These are phyloP conservation scores for Thera obeliscata DNA, from an alignment of 2,888 invertebrate species.

Conservation along the genomic window DNA sequence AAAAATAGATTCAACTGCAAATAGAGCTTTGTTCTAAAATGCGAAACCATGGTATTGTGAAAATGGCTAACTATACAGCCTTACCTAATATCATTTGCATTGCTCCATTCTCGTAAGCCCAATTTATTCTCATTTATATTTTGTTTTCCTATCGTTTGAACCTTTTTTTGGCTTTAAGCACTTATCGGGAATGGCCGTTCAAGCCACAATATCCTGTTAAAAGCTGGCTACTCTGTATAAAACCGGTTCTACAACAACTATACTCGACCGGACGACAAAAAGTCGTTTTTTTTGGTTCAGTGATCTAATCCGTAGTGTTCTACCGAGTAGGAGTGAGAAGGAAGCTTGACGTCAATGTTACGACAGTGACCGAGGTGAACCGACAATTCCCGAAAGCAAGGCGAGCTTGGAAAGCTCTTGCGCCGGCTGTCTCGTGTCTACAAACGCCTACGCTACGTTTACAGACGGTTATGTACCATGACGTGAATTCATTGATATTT, in stretches of 20 bases:
- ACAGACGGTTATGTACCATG: slow-evolving; percentile 63
- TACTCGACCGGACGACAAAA: slow-evolving; percentile 64
- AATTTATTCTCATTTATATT: background rate
- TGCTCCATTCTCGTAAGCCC: background rate
- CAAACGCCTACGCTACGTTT: slow-evolving; percentile 44
- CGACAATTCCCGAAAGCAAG: slow-evolving; percentile 41
- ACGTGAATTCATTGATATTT: slow-evolving; percentile 75
- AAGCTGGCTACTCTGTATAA: slow-evolving; percentile 24
- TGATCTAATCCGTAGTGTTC: slow-evolving; percentile 71
- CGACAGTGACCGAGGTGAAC: slow-evolving; percentile 57
- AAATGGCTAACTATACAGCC: too few species aligned
- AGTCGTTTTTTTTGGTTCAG: slow-evolving; percentile 76
- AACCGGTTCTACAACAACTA: slow-evolving; percentile 61
- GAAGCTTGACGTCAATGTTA: slow-evolving; percentile 44
- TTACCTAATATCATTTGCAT: background rate
- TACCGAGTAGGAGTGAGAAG: slow-evolving; percentile 59
- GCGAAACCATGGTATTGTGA: too few species aligned
- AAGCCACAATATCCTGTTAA: background rate
- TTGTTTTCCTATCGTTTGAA: background rate
- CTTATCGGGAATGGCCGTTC: background rate
- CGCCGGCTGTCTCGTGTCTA: slow-evolving; percentile 61
- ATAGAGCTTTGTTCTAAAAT: too few species aligned
- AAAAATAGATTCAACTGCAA: too few species aligned
- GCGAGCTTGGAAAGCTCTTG: slow-evolving; percentile 53
- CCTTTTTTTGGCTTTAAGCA: background rate